A percentile compares a stretch with the other conserved stretches of the same genome.
Conservation (phyloP, 2,888 invertebrate species). For the Mesoligia furuncula region DNA sequence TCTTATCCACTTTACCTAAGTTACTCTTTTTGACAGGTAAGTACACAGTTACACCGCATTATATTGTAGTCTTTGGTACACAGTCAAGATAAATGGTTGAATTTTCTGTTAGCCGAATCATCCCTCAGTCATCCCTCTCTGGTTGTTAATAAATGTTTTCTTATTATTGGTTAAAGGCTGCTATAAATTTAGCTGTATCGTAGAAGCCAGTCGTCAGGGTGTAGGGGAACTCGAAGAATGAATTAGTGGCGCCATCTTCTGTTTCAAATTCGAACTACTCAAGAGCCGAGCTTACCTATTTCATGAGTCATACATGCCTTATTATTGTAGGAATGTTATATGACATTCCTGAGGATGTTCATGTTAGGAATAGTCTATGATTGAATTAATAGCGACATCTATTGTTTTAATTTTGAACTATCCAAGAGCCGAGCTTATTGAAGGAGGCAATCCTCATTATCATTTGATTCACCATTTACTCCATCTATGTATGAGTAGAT, state of each 20-base stretch:
- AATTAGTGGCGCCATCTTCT: slow-evolving; percentile 19
- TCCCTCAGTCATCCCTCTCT: neutral
- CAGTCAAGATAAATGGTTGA: neutral
- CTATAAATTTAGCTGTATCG: neutral
- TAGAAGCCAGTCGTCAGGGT: neutral
- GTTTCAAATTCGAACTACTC: slow-evolving; percentile 1
- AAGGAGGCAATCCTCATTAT: neutral
- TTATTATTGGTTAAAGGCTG: neutral
- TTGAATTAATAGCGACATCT: neutral
- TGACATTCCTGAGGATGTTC: neutral
- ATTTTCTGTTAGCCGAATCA: neutral
- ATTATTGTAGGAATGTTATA: neutral
- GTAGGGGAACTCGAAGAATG: too few species aligned
- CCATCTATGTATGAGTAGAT: too few species aligned
- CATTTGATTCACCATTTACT: neutral
- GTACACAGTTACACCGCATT: too few species aligned
- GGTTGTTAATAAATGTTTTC: neutral
- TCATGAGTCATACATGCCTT: neutral
- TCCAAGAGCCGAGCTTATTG: neutral
- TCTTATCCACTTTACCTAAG: too few species aligned
- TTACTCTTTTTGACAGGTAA: too few species aligned
- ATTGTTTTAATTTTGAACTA: neutral
- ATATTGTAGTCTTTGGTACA: too few species aligned
- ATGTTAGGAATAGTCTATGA: neutral
- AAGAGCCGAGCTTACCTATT: neutral